Conservation (phyloP, 2,113 vertebrate species). For the Heterochromis multidens region DNA sequence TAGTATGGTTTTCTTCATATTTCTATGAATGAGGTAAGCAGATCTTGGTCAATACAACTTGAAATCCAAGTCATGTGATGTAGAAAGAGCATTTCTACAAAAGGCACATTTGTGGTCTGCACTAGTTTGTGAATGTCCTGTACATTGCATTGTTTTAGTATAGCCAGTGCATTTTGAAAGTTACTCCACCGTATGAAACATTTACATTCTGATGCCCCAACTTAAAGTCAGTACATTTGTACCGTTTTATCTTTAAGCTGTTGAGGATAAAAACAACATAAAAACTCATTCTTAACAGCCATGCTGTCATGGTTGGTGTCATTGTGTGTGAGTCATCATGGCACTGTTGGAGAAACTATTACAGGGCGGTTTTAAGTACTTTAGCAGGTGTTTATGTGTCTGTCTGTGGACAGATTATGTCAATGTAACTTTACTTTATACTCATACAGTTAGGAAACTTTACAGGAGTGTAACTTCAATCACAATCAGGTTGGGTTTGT, state of each 20-base stretch:
- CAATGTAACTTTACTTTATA: too few species aligned
- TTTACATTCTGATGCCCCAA: neutral
- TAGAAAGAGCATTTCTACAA: neutral
- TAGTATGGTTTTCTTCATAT: neutral
- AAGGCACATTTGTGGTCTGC: neutral
- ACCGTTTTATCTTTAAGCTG: neutral
- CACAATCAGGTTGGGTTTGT: neutral
- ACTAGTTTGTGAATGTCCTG: neutral
- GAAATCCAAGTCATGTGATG: constrained; percentile 15
- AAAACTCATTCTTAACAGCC: neutral
- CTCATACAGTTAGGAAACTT: too few species aligned
- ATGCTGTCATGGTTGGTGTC: neutral
- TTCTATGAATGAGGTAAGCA: neutral
- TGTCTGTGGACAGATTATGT: too few species aligned
- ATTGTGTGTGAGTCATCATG: neutral
- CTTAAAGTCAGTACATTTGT: neutral
- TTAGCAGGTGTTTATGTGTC: neutral
- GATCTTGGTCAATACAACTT: neutral
- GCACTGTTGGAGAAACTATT: neutral
- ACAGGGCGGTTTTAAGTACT: neutral
- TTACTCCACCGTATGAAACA: neutral
- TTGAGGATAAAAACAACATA: neutral
- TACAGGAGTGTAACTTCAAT: neutral
- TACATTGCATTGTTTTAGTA: neutral
- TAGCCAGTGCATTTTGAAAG: neutral